These are phyloP conservation scores for Peromyscus attwateri DNA, from an alignment of 2,797 vertebrate genomes.

Conservation along the genomic window DNA sequence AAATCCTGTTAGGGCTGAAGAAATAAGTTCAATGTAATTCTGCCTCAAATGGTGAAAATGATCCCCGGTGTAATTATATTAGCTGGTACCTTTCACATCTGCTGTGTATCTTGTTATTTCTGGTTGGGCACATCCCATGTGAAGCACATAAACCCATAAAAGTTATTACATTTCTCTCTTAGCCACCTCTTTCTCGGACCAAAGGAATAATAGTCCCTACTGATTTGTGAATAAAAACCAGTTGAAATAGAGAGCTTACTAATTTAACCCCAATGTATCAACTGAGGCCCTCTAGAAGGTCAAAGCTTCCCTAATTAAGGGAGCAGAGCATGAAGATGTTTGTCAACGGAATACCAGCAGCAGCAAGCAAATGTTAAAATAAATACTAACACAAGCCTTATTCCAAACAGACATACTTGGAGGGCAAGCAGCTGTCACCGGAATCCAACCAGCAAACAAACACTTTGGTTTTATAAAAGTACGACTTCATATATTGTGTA, in stretches of 20 bases:
- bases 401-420: slow-evolving; percentile 23
- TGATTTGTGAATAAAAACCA: slow-evolving; percentile 50
- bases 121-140: slow-evolving; percentile 56
- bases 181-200: slow-evolving; percentile 22
- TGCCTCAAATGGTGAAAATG: slow-evolving; percentile 58
- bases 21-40: slow-evolving; percentile 64
- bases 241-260: slow-evolving; percentile 26
- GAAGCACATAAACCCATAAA: slow-evolving; percentile 74
- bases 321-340: slow-evolving; percentile 28
- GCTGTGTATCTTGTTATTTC: slow-evolving; percentile 69
- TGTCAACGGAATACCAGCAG: background rate
- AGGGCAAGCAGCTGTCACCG: background rate
- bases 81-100: slow-evolving; percentile 66
- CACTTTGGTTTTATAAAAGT: background rate
- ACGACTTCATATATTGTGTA: slow-evolving; percentile 29
- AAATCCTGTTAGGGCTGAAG: slow-evolving; percentile 70
- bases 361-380: slow-evolving; percentile 18
- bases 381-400: slow-evolving; percentile 48
- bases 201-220: slow-evolving; percentile 6
- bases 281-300: background rate
- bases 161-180: slow-evolving; percentile 68
- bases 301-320: slow-evolving; percentile 30
- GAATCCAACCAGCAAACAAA: slow-evolving; percentile 30
- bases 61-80: slow-evolving; percentile 64
- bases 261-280: slow-evolving; percentile 50